Base-by-base conservation (phyloP, 2,113 vertebrate genomes). In the Etia nguti region DNA sequence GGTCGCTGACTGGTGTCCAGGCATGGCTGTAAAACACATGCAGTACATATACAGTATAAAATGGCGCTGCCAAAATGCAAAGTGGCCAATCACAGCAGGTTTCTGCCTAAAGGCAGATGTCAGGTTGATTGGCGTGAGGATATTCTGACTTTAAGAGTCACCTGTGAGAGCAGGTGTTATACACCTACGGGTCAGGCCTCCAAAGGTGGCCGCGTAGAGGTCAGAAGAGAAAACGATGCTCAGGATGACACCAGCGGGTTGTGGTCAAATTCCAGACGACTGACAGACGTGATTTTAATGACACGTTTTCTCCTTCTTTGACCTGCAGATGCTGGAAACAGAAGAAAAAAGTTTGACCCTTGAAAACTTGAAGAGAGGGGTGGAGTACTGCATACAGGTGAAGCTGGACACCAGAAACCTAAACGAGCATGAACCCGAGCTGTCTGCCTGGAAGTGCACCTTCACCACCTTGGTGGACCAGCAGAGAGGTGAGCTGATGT, bases 381-480 rank as follows among this genome's bases (percentile, higher is more conserved):
- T 10, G 1, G 41, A 94, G 81, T 96, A 96, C 87, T 96, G 96
- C 65, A 57, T 96, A 1, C 20, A 54, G 54, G 93, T 94, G 24
- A 1, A 38, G 3, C 52, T 73, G 1, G 0, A 8, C 1, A 34
- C 2, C 8, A 2, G 55, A 15, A 2, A 0, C 1, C 0, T 1
- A 3, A 92, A 90, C 11, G 2, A 0, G 4, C 68, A 92, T 10
- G 60, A 24, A 0, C 2, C 10, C 5, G 52, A 0, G 18, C n/a
- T 43, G 0, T 95, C 95, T 5, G 9, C 7, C 2, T 92, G 88
- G 94, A n/a, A n/a, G 3, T 96, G 96, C 87, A 77, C 5, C 56
- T 92, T 88, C 79, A 93, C 93, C 4, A 91, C 92, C 26, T 5
- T 0, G 3, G 10, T 48, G 55, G 70, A 88, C 10, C 26, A 15